Conservation (phyloP, 2,888 invertebrate genomes). For the Drosophila subquinaria region DNA sequence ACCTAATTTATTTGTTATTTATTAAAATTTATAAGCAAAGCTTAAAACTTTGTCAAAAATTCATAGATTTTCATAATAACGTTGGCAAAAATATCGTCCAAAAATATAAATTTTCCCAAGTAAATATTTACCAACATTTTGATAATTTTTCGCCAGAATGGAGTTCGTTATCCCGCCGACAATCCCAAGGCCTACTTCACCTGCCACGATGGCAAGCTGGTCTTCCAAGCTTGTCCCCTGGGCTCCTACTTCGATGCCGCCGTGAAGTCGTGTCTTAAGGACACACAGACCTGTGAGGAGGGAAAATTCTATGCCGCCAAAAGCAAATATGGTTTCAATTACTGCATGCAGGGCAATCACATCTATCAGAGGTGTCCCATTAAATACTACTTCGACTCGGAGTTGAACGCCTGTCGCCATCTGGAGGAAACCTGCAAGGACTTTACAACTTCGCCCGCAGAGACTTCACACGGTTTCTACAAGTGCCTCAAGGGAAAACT, state of each 20-base stretch:
- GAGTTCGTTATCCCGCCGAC: slow-evolving; percentile 1
- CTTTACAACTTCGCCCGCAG: slow-evolving; percentile 5
- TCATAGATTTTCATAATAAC: too few species aligned
- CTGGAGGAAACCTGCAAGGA: slow-evolving; percentile 7
- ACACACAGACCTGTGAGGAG: slow-evolving; percentile 8
- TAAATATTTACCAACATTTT: too few species aligned
- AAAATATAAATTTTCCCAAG: too few species aligned
- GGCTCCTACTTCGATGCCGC: slow-evolving; percentile 12
- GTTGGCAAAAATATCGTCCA: too few species aligned
- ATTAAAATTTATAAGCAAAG: too few species aligned
- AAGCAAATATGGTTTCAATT: slow-evolving; percentile 7
- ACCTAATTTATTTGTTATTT: too few species aligned
- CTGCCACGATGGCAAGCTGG: slow-evolving; percentile 7
- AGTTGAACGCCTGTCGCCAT: not conserved
- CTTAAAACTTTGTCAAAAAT: too few species aligned
- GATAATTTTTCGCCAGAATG: not conserved
- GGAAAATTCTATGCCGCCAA: not conserved
- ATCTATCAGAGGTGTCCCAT: slow-evolving; percentile 21
- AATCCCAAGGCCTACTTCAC: slow-evolving; percentile 13
- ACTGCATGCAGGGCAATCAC: slow-evolving; percentile 9
- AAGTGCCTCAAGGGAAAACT: slow-evolving; percentile 15
- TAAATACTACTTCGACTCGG: slow-evolving; percentile 2
- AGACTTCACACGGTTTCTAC: slow-evolving; percentile 1
- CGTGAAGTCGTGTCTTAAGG: slow-evolving; percentile 14
- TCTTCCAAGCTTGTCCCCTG: slow-evolving; percentile 9